Evolutionary conservation across 2,888 invertebrate species (phyloP).

Genomic region (Yponomeuta evonymella): DNA sequence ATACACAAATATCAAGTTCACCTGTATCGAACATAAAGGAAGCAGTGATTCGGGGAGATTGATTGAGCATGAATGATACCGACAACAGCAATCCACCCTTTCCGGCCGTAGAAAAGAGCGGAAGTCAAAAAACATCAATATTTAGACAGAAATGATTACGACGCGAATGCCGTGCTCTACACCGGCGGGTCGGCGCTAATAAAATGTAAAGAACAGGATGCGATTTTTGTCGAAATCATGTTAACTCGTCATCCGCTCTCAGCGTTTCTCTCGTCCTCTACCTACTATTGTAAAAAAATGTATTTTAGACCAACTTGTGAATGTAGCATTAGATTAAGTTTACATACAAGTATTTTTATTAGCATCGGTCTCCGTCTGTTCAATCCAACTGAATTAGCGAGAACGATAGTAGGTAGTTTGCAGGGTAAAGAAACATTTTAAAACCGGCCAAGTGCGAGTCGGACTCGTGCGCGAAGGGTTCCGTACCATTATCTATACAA

Average conservation of each 20-base stretch:
- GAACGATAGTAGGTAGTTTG: no score
- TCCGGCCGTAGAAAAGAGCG: constrained; percentile 52
- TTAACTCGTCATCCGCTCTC: constrained; percentile 55
- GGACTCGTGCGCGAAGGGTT: no score
- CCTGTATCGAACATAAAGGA: constrained; percentile 33
- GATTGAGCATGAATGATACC: constrained; percentile 41
- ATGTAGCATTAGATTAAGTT: neutral
- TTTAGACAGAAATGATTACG: constrained; percentile 71
- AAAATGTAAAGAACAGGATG: constrained; percentile 60
- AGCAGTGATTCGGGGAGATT: constrained; percentile 39
- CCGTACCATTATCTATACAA: no score
- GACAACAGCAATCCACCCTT: constrained; percentile 54
- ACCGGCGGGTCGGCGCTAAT: constrained; percentile 21
- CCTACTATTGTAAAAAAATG: neutral
- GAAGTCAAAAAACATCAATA: constrained; percentile 63
- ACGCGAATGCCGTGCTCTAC: constrained; percentile 48
- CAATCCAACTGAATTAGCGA: no score
- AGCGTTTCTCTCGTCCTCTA: constrained; percentile 48
- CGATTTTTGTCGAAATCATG: constrained; percentile 65
- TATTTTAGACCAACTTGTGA: no score
- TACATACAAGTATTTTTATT: no score
- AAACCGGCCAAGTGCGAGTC: no score
- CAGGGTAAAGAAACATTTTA: no score
- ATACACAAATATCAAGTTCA: neutral
- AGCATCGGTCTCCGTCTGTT: no score